Evolutionary conservation across 1,140 invertebrate species (phyloP), one percentile per base, ranked within the genome.

Genomic region (Zeugodacus cucurbitae): DNA sequence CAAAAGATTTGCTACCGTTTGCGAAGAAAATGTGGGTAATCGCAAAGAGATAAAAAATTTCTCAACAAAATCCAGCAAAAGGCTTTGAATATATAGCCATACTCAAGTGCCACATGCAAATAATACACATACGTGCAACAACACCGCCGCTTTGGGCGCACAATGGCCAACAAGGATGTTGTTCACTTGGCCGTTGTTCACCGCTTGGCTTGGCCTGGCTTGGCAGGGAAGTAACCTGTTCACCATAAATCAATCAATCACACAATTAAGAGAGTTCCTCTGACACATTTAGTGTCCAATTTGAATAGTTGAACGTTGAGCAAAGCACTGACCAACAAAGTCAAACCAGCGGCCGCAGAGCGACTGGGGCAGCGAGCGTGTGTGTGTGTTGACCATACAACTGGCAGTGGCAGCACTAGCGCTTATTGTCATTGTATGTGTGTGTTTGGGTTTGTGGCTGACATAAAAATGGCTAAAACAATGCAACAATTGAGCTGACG

Each of bases 281-380:
- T 88, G 88, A 88, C 88, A 89, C 88, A 89, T 89, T 89, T 89
- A 89, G 88, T 89, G 88, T 89, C 88, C 88, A 89, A 87, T 89
- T 89, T 87, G 88, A 89, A 89, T 89, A 89, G 82, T 74, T 88
- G 54, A 74, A 82, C 57, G 20, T 59, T 86, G 34, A n/a, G n/a
- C 41, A 48, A 41, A 82, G n/a, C 41, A 44, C n/a, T 82, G 74
- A 34, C 41, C 54, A 64, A 64, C 86, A 64, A 59, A 87, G 54
- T 17, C 44, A 11, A 59, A 22, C 82, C 57, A 29, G 1, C 54
- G 86, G 74, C 41, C 6, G 11, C 20, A 54, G 41, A 82, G 14
- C 41, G 44, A 37, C 7, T 6, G 41, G 1, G 32, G 22, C 41
- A 5, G n/a, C 41, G n/a, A 20, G 22, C 20, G 74, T 17, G n/a